Evolutionary conservation across 1,140 invertebrate genomes (phyloP).

Genomic region (Pantala flavescens): DNA sequence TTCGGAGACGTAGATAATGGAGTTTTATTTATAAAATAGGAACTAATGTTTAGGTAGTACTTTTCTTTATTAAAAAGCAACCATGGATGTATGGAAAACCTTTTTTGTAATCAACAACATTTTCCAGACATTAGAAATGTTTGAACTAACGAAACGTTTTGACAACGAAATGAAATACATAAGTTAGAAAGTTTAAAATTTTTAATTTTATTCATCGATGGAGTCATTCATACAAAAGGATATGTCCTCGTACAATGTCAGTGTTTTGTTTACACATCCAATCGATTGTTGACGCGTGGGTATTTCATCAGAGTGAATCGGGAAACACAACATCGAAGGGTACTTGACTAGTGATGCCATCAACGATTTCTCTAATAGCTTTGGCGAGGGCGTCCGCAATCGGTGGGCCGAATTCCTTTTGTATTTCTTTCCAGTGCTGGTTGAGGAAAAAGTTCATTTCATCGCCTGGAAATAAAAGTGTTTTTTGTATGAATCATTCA

Average conservation of each 20-base stretch:
- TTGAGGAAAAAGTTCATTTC: constrained; percentile 35
- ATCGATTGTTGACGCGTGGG: too few species aligned
- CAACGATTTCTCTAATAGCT: constrained; percentile 15
- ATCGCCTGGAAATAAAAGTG: constrained; percentile 28
- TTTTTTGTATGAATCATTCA: too few species aligned
- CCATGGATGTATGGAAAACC: too few species aligned
- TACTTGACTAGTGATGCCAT: constrained; percentile 18
- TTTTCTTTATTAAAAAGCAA: too few species aligned
- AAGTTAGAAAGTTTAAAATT: neutral
- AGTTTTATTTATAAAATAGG: too few species aligned
- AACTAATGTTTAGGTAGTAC: too few species aligned
- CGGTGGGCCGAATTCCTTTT: constrained; percentile 31
- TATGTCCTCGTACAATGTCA: constrained; percentile 43
- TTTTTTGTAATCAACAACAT: too few species aligned
- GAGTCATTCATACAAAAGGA: constrained; percentile 37
- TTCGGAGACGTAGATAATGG: too few species aligned
- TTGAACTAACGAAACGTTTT: too few species aligned
- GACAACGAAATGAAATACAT: too few species aligned
- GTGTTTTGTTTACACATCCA: constrained; percentile 41
- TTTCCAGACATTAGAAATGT: too few species aligned
- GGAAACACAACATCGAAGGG: neutral
- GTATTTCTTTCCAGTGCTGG: constrained; percentile 33
- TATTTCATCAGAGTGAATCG: constrained; percentile 27
- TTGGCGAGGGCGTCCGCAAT: constrained; percentile 27
- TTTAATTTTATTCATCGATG: constrained; percentile 12